Evolutionary conservation across 2,113 vertebrate species (phyloP).

Genomic region (Tringa solitaria): DNA sequence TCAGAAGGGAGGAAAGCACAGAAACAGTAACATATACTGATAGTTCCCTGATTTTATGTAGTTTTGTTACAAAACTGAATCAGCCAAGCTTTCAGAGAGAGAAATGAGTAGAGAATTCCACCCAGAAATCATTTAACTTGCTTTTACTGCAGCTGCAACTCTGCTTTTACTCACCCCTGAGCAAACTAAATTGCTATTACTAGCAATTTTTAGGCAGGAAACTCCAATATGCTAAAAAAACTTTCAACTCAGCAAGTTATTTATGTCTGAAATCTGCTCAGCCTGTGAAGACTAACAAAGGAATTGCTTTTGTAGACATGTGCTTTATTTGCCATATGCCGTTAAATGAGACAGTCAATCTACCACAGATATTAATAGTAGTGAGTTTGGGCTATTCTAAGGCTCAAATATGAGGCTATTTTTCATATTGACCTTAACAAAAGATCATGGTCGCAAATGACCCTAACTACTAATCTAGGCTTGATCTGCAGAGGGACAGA

Average conservation of each 20-base stretch:
- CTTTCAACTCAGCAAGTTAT: constrained; percentile 41
- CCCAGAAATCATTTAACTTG: not conserved
- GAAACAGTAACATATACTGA: not conserved
- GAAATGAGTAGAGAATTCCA: not conserved
- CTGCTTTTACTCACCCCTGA: not conserved
- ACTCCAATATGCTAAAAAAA: not conserved
- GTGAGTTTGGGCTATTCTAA: constrained; percentile 15
- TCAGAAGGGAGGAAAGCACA: not conserved
- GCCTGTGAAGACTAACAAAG: constrained; percentile 39
- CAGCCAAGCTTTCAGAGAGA: not conserved
- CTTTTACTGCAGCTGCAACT: not conserved
- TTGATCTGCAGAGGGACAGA: not conserved
- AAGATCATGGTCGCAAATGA: not conserved
- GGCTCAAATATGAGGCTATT: not conserved
- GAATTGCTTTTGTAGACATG: constrained; percentile 41
- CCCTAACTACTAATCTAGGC: not conserved
- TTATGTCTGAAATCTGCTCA: constrained; percentile 57
- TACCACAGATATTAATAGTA: constrained; percentile 22
- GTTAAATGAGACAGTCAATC: constrained; percentile 13
- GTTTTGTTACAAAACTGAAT: not conserved
- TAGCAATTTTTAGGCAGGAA: constrained; percentile 23
- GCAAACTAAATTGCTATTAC: not conserved
- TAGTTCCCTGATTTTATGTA: not conserved
- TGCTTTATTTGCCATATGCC: constrained; percentile 31
- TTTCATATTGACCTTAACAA: constrained; percentile 40